Base-by-base conservation (phyloP, 92 coral and sea anemone species). In the Epizoanthus rinbou region DNA sequence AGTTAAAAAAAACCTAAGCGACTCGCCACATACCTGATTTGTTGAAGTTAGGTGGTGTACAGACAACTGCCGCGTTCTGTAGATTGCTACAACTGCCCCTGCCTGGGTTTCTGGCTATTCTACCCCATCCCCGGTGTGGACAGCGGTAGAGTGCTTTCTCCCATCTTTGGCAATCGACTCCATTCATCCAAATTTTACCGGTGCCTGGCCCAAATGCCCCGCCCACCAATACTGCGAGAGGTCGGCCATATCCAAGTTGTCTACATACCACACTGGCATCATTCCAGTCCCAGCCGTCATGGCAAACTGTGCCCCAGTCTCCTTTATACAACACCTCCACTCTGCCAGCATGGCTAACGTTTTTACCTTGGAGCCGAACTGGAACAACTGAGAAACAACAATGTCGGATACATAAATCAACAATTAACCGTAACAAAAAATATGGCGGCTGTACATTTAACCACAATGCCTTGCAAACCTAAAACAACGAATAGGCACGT, bases 301-400 rank as follows among this genome's bases (percentile, higher is more conserved):
- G 57, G 14, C 76, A 71, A 22, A 71, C 76, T 71, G 76, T 71
- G 18, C 76, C 76, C 76, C 76, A 71, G 33, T 53, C 62, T 31
- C 37, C 64, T 25, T 71, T 45, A 31, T 71, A 71, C 76, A 41
- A 8, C 17, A 71, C 58, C 33, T 71, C 58, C 76, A 71, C 76
- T 71, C 76, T 24, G 31, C 76, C 76, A 18, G 76, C 76, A 18
- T 71, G 76, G 6, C 57, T 45, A 17, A 71, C 76, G 17, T 71
- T 37, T 22, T 25, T n/a, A 17, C 76, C 76, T 71, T 47, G 2
- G 76, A 71, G 76, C 76, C 13, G 76, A 21, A 71, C 18, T 39
- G 57, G 13, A 3, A 71, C 35, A 39, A 43, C 76, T 71, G 58
- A 16, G 50, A 43, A 18, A 71, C 72, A 67, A 67, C 25, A 67